Evolutionary conservation across 2,797 vertebrate species (phyloP).

Genomic region (Parauchenoglanis punctatus): DNA sequence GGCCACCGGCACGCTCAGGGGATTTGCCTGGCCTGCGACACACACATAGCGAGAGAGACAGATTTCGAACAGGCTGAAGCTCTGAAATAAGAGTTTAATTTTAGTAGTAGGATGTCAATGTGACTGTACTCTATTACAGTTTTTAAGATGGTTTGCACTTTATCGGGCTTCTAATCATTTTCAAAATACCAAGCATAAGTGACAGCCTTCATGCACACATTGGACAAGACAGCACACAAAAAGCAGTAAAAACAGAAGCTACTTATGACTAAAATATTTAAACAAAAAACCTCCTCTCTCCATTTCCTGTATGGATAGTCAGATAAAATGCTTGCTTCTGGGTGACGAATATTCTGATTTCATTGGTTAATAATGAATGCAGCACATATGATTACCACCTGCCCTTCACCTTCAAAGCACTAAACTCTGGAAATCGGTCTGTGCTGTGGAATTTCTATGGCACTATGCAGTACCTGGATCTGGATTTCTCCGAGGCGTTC

Average conservation of each 20-base stretch:
- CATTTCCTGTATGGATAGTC: neutral
- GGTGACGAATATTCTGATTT: neutral
- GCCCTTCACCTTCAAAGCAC: neutral
- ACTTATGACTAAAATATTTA: neutral
- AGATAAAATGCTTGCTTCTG: neutral
- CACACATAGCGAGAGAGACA: neutral
- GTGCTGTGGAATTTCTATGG: neutral
- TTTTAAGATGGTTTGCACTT: neutral
- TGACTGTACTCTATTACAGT: neutral
- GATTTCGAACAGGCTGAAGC: neutral
- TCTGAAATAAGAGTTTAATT: neutral
- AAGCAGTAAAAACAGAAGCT: neutral
- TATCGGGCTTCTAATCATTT: neutral
- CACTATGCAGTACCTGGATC: constrained; percentile 80
- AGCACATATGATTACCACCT: neutral
- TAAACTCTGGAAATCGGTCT: neutral
- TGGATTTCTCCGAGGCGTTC: constrained; percentile 86
- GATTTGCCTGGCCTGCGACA: constrained; percentile 89
- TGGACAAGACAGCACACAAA: neutral
- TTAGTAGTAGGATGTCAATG: neutral
- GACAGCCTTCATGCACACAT: neutral
- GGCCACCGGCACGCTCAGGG: constrained; percentile 82
- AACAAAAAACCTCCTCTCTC: neutral
- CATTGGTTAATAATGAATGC: neutral
- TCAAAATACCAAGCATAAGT: neutral